These are phyloP conservation scores for Tenrec ecaudatus DNA, from an alignment of 2,113 vertebrate species.

Conservation along the genomic window DNA sequence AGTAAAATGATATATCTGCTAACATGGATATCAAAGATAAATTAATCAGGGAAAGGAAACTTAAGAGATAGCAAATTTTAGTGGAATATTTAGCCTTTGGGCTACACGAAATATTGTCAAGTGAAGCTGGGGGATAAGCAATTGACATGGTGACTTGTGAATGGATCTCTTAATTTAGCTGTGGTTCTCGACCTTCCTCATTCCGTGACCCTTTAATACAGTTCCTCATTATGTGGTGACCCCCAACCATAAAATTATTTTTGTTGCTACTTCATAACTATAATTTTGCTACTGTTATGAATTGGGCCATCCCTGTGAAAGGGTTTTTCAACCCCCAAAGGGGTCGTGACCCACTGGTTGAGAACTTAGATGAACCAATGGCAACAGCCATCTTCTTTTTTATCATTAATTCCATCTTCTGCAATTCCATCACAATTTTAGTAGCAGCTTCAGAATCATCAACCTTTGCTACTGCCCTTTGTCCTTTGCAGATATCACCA, in stretches of 20 bases:
- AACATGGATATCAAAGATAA: not conserved
- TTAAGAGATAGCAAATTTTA: constrained; percentile 12
- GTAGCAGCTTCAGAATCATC: not conserved
- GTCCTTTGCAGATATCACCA: not conserved
- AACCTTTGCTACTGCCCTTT: not conserved
- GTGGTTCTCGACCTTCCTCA: no score
- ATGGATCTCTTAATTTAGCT: not conserved
- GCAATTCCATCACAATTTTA: constrained; percentile 54
- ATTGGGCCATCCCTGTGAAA: no score
- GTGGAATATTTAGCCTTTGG: constrained; percentile 5
- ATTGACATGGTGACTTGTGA: not conserved
- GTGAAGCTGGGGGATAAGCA: not conserved
- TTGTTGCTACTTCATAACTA: no score
- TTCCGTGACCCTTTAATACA: no score
- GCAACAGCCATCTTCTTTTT: constrained; percentile 51
- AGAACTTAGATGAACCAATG: not conserved
- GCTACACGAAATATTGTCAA: not conserved
- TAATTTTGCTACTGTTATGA: no score
- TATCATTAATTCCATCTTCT: constrained; percentile 45
- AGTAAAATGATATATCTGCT: not conserved
- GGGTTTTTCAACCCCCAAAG: no score
- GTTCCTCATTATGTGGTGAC: no score
- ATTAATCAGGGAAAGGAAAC: not conserved
- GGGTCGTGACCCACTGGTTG: no score
- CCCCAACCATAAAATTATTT: no score